These are phyloP conservation scores for Andrena praecox DNA, from an alignment of 2,888 invertebrate species.

Conservation along the genomic window DNA sequence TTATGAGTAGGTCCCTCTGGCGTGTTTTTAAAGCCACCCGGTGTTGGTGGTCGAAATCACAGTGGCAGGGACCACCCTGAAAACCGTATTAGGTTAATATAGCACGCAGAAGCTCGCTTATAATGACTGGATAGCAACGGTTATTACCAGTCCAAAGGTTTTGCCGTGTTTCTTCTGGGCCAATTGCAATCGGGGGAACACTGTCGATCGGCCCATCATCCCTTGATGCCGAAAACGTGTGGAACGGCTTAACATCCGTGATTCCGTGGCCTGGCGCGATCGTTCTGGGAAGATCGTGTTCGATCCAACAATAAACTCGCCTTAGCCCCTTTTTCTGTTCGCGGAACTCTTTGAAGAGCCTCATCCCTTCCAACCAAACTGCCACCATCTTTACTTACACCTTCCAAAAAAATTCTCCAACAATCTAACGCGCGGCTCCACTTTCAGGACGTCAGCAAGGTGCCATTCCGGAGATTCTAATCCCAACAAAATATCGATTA, in stretches of 20 bases:
- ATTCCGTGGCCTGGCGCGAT: slow-evolving; percentile 54
- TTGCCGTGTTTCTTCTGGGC: slow-evolving; percentile 66
- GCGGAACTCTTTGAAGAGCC: background rate
- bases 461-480: no score
- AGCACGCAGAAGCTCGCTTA: slow-evolving; percentile 63
- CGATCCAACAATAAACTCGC: slow-evolving; percentile 43
- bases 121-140: slow-evolving; percentile 73
- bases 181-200: slow-evolving; percentile 46
- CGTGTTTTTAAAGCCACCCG: slow-evolving; percentile 39
- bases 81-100: slow-evolving; percentile 77
- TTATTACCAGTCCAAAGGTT: slow-evolving; percentile 71
- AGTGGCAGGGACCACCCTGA: slow-evolving; percentile 75
- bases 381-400: background rate
- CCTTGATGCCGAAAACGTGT: slow-evolving; percentile 61
- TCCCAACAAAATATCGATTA: no score
- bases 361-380: background rate
- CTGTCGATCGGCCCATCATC: slow-evolving; percentile 42
- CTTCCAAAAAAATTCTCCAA: background rate
- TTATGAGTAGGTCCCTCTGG: slow-evolving; percentile 31
- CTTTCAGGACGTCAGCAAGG: background rate
- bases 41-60: slow-evolving; percentile 36
- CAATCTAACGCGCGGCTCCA: background rate
- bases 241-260: slow-evolving; percentile 64
- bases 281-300: slow-evolving; percentile 34
- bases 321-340: slow-evolving; percentile 2